phyloP scores from a whole-genome alignment of 2,797 vertebrate species.

The Rhinogobio ventralis region DNA sequence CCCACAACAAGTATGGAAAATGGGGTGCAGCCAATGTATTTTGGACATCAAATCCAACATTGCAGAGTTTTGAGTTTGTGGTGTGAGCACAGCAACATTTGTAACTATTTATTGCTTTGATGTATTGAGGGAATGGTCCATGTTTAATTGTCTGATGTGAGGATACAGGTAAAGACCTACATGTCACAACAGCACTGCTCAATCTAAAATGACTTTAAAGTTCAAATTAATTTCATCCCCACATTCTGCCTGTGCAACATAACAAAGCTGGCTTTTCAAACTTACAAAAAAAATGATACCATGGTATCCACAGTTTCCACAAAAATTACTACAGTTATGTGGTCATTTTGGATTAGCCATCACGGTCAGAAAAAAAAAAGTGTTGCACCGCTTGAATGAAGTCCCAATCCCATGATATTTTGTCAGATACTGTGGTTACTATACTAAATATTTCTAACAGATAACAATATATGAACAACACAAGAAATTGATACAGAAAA shows the following conservation, averaged over 20 bases:
- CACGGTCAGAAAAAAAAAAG: not conserved
- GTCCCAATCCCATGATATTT: not conserved
- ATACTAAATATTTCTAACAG: not conserved
- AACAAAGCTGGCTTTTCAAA: not conserved
- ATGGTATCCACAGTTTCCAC: not conserved
- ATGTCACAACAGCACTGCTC: not conserved
- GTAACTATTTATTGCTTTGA: not conserved
- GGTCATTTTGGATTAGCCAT: not conserved
- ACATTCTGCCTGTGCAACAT: not conserved
- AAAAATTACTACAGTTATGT: not conserved
- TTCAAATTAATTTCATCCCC: not conserved
- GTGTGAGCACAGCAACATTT: not conserved
- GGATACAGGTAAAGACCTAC: not conserved
- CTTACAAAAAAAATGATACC: not conserved
- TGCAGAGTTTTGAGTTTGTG: not conserved
- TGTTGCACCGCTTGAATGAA: not conserved
- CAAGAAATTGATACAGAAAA: not conserved
- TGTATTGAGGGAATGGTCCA: not conserved
- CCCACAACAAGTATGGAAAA: not conserved
- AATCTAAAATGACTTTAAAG: not conserved
- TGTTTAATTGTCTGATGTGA: not conserved
- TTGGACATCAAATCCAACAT: not conserved
- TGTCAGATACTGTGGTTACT: not conserved
- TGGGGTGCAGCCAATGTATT: not conserved
- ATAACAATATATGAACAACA: not conserved